Conservation (phyloP, 1,140 invertebrate genomes). For the Drosophila nebulosa region DNA sequence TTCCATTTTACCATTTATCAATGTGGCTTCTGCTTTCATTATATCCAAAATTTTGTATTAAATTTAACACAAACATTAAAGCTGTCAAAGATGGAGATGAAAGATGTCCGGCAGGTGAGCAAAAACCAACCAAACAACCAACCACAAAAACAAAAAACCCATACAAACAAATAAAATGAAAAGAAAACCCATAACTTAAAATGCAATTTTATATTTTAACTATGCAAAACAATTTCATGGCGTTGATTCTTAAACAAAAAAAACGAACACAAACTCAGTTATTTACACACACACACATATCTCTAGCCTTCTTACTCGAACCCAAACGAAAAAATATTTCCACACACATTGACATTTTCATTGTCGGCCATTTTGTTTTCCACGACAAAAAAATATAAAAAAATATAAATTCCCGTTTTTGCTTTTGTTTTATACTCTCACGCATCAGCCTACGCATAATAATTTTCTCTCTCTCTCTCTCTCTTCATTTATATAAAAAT, state of each 20-base stretch:
- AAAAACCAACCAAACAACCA: conserved; percentile 24
- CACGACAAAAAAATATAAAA: not conserved
- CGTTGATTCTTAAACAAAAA: conserved; percentile 33
- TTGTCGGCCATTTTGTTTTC: conserved; percentile 72
- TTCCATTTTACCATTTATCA: conserved; percentile 24
- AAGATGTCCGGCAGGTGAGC: conserved; percentile 85
- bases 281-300: conserved; percentile 5
- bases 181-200: conserved; percentile 30
- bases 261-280: not conserved
- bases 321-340: not conserved
- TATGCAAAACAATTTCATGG: conserved; percentile 42
- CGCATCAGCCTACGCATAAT: conserved; percentile 66
- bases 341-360: conserved; percentile 33
- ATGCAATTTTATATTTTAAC: conserved; percentile 18
- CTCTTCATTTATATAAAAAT: conserved; percentile 35
- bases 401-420: conserved; percentile 9
- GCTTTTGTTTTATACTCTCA: conserved; percentile 26
- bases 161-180: conserved; percentile 28
- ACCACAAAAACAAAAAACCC: conserved; percentile 29
- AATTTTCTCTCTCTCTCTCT: conserved; percentile 60
- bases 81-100: conserved; percentile 86
- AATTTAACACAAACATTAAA: conserved; percentile 63
- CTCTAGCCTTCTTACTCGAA: not conserved
- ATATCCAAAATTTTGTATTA: conserved; percentile 28
- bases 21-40: conserved; percentile 68